Percentiles rank a stretch among this genome's conserved stretches.
These are phyloP conservation scores for Urocitellus parryii DNA, from an alignment of 2,113 vertebrate genomes.

Conservation along the genomic window DNA sequence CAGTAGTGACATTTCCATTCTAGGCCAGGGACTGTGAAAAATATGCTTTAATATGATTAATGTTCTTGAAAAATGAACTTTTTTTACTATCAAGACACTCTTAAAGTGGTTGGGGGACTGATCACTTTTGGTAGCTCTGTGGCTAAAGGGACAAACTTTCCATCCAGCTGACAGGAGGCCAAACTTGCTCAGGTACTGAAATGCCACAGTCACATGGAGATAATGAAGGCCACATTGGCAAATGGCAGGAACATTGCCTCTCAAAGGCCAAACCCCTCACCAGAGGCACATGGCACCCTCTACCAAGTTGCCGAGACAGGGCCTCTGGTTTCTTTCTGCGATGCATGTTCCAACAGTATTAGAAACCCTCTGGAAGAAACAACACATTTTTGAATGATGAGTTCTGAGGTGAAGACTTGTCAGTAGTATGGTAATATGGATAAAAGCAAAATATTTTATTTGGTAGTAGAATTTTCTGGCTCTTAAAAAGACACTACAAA, in stretches of 20 bases:
- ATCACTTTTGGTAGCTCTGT: constrained; percentile 62
- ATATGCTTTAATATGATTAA: constrained; percentile 69
- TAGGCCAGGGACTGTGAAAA: constrained; percentile 74
- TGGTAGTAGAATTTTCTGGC: constrained; percentile 54
- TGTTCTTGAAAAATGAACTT: constrained; percentile 72
- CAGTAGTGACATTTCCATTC: constrained; percentile 76
- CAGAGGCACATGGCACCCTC: background rate
- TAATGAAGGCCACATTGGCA: constrained; percentile 40
- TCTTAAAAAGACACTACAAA: constrained; percentile 61
- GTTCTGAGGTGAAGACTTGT: constrained; percentile 75
- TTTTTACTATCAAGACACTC: constrained; percentile 67
- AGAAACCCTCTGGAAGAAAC: constrained; percentile 74
- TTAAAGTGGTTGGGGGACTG: constrained; percentile 54
- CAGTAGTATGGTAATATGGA: constrained; percentile 69
- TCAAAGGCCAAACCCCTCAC: constrained; percentile 31
- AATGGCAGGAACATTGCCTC: background rate
- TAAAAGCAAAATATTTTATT: constrained; percentile 77
- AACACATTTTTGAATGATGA: constrained; percentile 79
- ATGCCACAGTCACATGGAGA: background rate
- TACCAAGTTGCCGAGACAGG: background rate
- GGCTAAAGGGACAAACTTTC: background rate
- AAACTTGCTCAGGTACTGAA: constrained; percentile 21
- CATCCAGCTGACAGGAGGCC: constrained; percentile 23
- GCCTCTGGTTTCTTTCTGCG: constrained; percentile 47
- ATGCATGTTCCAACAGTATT: constrained; percentile 62